Evolutionary conservation across 2,113 vertebrate genomes (phyloP), one percentile per base, ranked within the genome.

Genomic region (Pseudorhombus dupliciocellatus): DNA sequence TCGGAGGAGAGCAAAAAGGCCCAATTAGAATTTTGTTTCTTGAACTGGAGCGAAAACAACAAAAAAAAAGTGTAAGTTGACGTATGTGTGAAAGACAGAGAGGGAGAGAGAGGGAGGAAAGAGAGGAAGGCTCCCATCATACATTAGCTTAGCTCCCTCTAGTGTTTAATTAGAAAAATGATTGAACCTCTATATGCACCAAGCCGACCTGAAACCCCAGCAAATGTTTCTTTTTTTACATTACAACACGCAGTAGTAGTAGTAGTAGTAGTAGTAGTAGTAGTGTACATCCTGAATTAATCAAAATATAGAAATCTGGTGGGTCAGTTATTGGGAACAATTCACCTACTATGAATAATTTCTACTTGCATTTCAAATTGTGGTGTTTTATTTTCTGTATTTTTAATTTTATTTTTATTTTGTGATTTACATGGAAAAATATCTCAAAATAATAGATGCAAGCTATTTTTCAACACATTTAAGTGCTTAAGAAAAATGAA

Each of bases 61-160:
- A 69, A 67, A 78, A 50, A 31, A 46, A 75, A 70, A 77, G 73
- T 90, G 88, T 81, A 66, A 71, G 73, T 58, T 5, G 37, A 26
- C 11, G 58, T 61, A 22, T 58, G 55, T 12, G 20, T 21, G 37
- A 42, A 15, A 16, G 22, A 42, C 4, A 42, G 56, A 14, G 44
- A 10, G 55, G 34, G 21, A 42, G 1, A 60, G 22, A 15, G 56
- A 22, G 6, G 1, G 46, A 44, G 48, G 26, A 12, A 42, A 34
- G 30, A 46, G 26, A 42, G 40, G 90, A 80, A 64, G 77, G 79
- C 56, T 70, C 64, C 15, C 72, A 83, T 90, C 84, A 81, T 60
- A 93, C 94, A 95, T 96, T 95, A 95, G 90, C 95, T 95, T 95
- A 96, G 95, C 96, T 90, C 96, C 96, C 97, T 98, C 98, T 97